Percentiles rank a stretch among this genome's conserved stretches.
Conservation (phyloP, 2,888 invertebrate species). For the Spisula solida region DNA sequence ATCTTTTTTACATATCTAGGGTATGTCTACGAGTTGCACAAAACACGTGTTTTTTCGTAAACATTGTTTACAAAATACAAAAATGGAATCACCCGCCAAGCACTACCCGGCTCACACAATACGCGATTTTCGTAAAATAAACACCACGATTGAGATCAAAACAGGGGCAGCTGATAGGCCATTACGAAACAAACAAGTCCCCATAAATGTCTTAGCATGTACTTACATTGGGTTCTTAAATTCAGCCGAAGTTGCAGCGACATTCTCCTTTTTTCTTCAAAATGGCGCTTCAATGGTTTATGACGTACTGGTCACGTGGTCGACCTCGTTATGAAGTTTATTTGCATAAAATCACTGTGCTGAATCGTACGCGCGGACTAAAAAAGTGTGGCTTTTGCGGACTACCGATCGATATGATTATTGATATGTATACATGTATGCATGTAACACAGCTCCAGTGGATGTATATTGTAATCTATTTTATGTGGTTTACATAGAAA, state of each 20-base stretch:
- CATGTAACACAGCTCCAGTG: no score
- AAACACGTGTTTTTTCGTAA: conserved; percentile 54
- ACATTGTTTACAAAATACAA: conserved; percentile 61
- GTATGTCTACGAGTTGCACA: neutral
- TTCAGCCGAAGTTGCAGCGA: neutral
- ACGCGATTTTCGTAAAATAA: neutral
- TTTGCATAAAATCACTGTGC: conserved; percentile 65
- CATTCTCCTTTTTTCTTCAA: conserved; percentile 45
- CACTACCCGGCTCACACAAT: conserved; percentile 38
- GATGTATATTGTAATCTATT: no score
- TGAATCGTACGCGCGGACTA: neutral
- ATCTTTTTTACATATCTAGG: neutral
- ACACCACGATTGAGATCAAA: neutral
- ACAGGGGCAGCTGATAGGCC: neutral
- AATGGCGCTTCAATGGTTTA: conserved; percentile 64
- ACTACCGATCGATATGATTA: no score
- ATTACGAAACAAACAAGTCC: neutral
- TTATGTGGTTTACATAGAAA: no score
- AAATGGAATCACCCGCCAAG: conserved; percentile 70
- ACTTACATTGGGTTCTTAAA: neutral
- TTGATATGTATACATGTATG: no score
- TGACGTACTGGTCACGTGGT: conserved; percentile 81
- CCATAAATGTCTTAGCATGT: neutral
- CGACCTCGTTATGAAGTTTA: conserved; percentile 73
- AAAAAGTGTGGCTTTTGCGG: no score